These are phyloP conservation scores for Trematomus bernacchii DNA, from an alignment of 2,797 vertebrate species.

Conservation along the genomic window DNA sequence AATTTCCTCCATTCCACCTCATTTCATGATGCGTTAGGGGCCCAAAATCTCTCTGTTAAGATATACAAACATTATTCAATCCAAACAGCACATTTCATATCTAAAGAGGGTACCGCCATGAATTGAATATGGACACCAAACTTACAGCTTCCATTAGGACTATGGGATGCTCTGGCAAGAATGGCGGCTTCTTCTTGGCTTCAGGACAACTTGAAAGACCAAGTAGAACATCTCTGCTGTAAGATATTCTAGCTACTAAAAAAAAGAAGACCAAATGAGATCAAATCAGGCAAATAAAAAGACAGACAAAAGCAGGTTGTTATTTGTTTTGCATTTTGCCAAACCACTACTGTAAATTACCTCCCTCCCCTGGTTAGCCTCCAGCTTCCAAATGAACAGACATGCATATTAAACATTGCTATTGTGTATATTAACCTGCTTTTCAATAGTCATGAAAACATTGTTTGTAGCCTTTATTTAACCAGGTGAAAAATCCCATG, in stretches of 20 bases:
- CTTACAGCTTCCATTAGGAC: constrained; percentile 82
- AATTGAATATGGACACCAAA: not conserved
- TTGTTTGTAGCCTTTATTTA: too few species aligned
- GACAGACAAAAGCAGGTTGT: not conserved
- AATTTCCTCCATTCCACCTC: constrained; percentile 21
- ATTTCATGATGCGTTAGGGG: constrained; percentile 42
- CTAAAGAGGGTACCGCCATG: not conserved
- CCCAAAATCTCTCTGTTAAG: constrained; percentile 60
- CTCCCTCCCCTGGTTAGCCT: not conserved
- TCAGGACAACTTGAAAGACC: constrained; percentile 80
- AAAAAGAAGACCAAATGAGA: constrained; percentile 2
- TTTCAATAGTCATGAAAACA: not conserved
- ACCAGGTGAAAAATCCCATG: too few species aligned
- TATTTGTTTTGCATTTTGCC: not conserved
- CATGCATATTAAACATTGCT: too few species aligned
- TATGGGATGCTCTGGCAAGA: constrained; percentile 84
- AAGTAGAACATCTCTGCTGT: constrained; percentile 85
- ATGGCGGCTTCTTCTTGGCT: constrained; percentile 83
- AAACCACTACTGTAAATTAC: not conserved
- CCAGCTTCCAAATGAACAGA: not conserved
- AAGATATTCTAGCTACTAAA: constrained; percentile 80
- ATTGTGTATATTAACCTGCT: not conserved
- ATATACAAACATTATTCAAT: constrained; percentile 11
- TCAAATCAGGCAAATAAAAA: constrained; percentile 6
- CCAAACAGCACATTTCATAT: constrained; percentile 1